Base-by-base conservation (phyloP, 1,140 invertebrate genomes). In the Drosophila eugracilis region DNA sequence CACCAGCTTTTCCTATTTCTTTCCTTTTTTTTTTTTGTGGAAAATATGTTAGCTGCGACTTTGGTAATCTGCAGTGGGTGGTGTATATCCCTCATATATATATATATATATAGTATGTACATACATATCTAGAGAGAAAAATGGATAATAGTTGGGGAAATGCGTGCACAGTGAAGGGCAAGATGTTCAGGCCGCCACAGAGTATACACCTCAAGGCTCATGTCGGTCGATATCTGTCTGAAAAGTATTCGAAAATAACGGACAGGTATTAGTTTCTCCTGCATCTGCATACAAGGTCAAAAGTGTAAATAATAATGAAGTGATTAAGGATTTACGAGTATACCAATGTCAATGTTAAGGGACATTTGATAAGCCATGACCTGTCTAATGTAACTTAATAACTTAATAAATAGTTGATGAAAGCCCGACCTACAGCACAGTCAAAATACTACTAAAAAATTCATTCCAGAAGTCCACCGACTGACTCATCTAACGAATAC, bases 11-110 rank as follows among this genome's bases (percentile, higher is more conserved):
- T 78, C 55, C 66, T 44, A 55, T 83, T 58, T 42, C 19, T 30
- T 45, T 36, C 45, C 47, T 60, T 75, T 63, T 22, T 48, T 45
- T 67, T 41, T 41, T 52, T 44, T 39, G 30, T 32, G 36, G 41
- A 47, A 78, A 86, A 88, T 88, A 86, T 86, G 81, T 86, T 86
- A 71, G 78, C 69, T 78, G 73, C 83, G 74, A 88, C 83, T 88
- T 85, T 81, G 66, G 81, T 86, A 86, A 86, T 86, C 81, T 81
- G 75, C 80, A 59, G 65, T 58, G 52, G 37, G 34, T 65, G 50
- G 14, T 44, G 36, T 44, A 37, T 44, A 37, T 36, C 36, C 60
- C n/a, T n/a, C n/a, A n/a, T n/a, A n/a, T n/a, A n/a, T n/a, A n/a
- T n/a, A n/a, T 30, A n/a, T 22, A 39, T 34, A 36, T n/a, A 17